Evolutionary conservation across 53 echinoderm and acorn worm genomes (phyloP), one percentile per base, ranked within the genome.

Genomic region (Apostichopus leukothele): DNA sequence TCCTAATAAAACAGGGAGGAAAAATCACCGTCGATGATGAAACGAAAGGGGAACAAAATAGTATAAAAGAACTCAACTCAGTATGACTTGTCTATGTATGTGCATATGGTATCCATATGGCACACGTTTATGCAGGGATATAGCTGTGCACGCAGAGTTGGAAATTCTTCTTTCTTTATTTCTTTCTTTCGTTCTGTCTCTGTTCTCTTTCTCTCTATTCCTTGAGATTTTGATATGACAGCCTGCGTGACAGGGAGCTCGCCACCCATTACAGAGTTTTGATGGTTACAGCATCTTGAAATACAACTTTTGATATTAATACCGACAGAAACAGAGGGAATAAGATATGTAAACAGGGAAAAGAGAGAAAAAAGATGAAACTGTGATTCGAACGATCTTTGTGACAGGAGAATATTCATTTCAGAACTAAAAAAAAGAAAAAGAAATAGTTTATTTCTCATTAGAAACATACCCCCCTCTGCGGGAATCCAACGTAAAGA

Each of bases 71-170:
- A n/a, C 25, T 50, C 18, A 12, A 77, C 77, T 7, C 57, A 57
- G 57, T 57, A 57, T n/a, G 39, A 51, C 39, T 77, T 26, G 50
- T 39, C 14, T 81, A 0, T 55, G 81, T 57, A 81, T 81, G 16
- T 55, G 81, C 81, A 81, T 81, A 81, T 81, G 81, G 81, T 59
- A 81, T 20, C 81, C 81, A 81, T 81, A 54, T 81, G 81, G 54
- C 81, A n/a, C 22, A 81, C 18, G 59, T 81, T 8, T 13, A 77
- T 57, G 57, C 57, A 57, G 10, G 10, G 57, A 57, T 57, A 57
- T 39, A 39, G 39, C 3, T 39, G 39, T 39, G 39, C 39, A 39
- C 39, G 39, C 39, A 39, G 39, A 39, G 39, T 39, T 39, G 39
- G 39, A 3, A 0, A 39, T 39, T 39, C 3, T 39, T 39, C 39